Evolutionary conservation across 92 coral and sea anemone species (phyloP), one percentile per base, ranked within the genome.

Genomic region (Phenganax subtilis): DNA sequence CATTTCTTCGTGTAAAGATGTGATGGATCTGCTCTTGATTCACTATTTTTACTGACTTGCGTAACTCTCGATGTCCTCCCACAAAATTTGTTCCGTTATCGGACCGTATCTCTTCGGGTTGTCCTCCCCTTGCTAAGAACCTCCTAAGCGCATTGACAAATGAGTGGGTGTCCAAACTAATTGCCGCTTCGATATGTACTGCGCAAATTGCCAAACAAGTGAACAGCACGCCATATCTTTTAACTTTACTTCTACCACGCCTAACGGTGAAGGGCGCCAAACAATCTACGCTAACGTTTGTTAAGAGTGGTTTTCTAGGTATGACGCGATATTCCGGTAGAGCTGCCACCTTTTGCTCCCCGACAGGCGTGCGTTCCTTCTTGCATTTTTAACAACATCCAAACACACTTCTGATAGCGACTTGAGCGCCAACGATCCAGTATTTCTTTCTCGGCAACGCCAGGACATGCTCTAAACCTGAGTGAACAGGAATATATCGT

Each of bases 151-250:
- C 82, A 30, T 79, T 59, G 17, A 72, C 54, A 10, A 80, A 72
- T 25, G 81, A 72, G 37, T 73, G 85, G 25, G 75, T 60, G 25
- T 85, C 81, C 12, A 80, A 55, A 25, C 81, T 80, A 55, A 72
- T 54, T 9, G 81, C 85, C 11, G 74, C 51, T 17, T 85, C 88
- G 58, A 85, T 85, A 79, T 80, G 88, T 30, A 85, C 84, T 0
- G 81, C 75, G 6, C 85, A 73, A 44, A 60, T 51, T 8, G 81
- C 59, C 12, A 85, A 75, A 27, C 81, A 85, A 17, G 85, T 85
- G 72, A 85, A 85, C 29, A 80, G 53, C 6, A 57, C 85, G 28
- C 88, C 85, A 12, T 80, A 80, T 14, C 85, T 51, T 60, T 85
- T 85, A 10, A 59, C 80, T 7, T 25, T 56, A 55, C 74, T 59